Conservation (phyloP, 64 coral and sea anemone genomes). For the Trachythela sp. region DNA sequence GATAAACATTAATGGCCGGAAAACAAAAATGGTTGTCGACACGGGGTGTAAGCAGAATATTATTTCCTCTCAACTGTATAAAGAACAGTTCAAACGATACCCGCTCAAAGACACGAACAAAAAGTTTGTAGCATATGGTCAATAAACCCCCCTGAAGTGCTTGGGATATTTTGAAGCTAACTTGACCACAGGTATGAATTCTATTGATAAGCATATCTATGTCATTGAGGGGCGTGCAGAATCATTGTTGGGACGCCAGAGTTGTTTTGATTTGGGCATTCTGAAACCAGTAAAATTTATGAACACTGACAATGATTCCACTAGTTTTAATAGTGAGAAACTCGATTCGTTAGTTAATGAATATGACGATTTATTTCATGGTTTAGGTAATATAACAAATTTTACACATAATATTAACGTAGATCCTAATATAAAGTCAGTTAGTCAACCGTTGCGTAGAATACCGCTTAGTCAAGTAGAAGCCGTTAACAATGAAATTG, state of each 20-base stretch:
- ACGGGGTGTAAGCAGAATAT: conserved; percentile 40
- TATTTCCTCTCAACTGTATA: conserved; percentile 39
- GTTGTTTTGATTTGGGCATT: not conserved
- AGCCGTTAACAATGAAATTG: too few relatives aligned
- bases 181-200: not conserved
- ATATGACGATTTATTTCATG: not conserved
- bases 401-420: too few relatives aligned
- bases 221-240: conserved; percentile 23
- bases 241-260: conserved; percentile 18
- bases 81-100: conserved; percentile 23
- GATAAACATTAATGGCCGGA: conserved; percentile 41
- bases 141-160: conserved; percentile 35
- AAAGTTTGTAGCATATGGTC: conserved; percentile 29
- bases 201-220: not conserved
- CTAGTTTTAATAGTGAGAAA: not conserved
- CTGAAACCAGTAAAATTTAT: not conserved
- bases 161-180: not conserved
- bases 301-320: not conserved
- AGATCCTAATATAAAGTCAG: too few relatives aligned
- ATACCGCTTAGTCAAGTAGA: too few relatives aligned
- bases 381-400: not conserved
- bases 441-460: too few relatives aligned
- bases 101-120: conserved; percentile 29
- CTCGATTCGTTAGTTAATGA: not conserved
- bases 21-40: conserved; percentile 23